Evolutionary conservation across 2,113 vertebrate genomes (phyloP), one percentile per base, ranked within the genome.

Genomic region (Misgurnus mizolepis): DNA sequence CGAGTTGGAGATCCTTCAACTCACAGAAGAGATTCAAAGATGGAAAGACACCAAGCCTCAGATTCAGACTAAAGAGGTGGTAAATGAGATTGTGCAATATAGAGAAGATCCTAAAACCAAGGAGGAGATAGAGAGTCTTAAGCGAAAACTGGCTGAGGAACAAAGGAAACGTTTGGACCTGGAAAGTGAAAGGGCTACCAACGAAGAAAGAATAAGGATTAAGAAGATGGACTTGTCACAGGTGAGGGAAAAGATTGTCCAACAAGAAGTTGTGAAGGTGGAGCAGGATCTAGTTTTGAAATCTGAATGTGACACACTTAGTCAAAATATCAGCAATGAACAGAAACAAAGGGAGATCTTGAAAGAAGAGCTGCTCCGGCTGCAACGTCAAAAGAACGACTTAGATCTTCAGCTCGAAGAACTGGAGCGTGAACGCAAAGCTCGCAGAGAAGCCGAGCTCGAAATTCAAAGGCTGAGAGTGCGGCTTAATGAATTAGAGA

Each of bases 31-130:
- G 84, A 98, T 98, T 84, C 93, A 95, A 87, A 89, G 93, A 84
- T 94, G 96, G 94, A 97, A 94, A 86, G 94, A 96, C 6, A 93
- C 95, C 67, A 96, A 97, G 83, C 96, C 95, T 4, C 96, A 97
- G 88, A 94, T 98, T 39, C 96, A 98, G 80, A 95, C 89, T 1
- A 97, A 95, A 84, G 98, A 99, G 88, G 93, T 99, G 1, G 91
- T 99, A 39, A 97, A 98, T 80, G 97, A 99, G 90, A 92, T 98
- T 56, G 40, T 96, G 70, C 95, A 98, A 88, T 97, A 96, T 87
- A 94, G 92, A 79, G 97, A 99, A 87, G 96, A 99, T 81, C 96
- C 96, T 55, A 95, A 96, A 79, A 99, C 96, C 4, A 96, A 91
- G 83, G 93, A 98, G 62, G 98, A 99, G 82, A 95, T 98, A 0